Percentiles rank a stretch among this genome's conserved stretches.
Conservation (phyloP, 2,797 vertebrate species). For the Hapalemur alaotrensis region DNA sequence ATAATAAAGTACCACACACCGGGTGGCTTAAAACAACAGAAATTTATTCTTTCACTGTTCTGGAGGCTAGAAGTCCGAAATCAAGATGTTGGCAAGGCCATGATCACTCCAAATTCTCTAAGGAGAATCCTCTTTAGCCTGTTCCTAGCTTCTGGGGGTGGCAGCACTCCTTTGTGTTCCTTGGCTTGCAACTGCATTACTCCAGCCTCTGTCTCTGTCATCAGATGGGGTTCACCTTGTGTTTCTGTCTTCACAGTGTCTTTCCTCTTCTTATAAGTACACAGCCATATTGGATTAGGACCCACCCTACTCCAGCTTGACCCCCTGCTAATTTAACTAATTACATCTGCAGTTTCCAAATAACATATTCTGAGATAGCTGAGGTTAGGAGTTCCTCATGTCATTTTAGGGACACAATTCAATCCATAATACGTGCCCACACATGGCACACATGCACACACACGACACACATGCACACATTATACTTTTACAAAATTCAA, state of each 20-base stretch:
- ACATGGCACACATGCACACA: neutral
- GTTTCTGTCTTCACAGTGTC: neutral
- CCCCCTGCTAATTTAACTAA: neutral
- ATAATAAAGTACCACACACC: neutral
- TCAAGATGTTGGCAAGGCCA: neutral
- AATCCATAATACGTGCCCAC: neutral
- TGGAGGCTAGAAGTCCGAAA: neutral
- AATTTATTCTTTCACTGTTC: neutral
- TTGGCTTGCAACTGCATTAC: neutral
- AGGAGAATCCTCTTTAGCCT: neutral
- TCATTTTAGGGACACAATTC: neutral
- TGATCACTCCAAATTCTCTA: neutral
- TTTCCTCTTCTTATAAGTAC: neutral
- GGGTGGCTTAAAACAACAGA: neutral
- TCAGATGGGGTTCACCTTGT: accelerated
- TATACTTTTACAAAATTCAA: neutral
- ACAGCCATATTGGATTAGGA: neutral
- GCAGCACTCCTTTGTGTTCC: accelerated
- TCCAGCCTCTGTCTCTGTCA: neutral
- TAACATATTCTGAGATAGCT: neutral
- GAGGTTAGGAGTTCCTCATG: neutral
- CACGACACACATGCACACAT: neutral
- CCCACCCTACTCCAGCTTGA: neutral
- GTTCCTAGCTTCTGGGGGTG: neutral
- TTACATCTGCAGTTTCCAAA: neutral